phyloP scores from a whole-genome alignment of 2,888 invertebrate species.

The Hemithea aestivaria region DNA sequence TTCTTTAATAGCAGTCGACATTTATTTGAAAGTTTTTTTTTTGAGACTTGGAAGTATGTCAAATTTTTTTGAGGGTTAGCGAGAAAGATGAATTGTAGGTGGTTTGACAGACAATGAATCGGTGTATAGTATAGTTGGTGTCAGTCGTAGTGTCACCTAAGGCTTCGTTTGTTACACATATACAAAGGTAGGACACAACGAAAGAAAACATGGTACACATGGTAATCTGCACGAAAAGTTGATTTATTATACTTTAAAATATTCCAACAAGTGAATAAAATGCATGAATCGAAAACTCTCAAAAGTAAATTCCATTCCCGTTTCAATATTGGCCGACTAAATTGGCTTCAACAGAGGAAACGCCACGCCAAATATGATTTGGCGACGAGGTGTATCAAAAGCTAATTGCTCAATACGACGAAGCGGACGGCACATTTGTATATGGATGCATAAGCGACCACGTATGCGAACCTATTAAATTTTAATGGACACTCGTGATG shows the following conservation, averaged over 20 bases:
- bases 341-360: slow-evolving; percentile 56
- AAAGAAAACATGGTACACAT: too few relatives aligned
- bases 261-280: too few relatives aligned
- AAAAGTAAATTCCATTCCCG: slow-evolving; percentile 54
- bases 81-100: too few relatives aligned
- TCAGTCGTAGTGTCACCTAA: too few relatives aligned
- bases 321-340: slow-evolving; percentile 55
- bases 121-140: too few relatives aligned
- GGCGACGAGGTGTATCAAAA: slow-evolving; percentile 61
- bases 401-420: slow-evolving; percentile 54
- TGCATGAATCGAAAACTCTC: slow-evolving; percentile 38
- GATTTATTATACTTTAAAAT: too few relatives aligned
- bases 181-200: too few relatives aligned
- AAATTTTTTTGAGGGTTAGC: too few relatives aligned
- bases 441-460: not conserved
- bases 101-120: too few relatives aligned
- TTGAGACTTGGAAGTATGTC: not conserved
- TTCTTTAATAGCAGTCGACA: not conserved
- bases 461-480: slow-evolving; percentile 3
- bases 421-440: slow-evolving; percentile 29
- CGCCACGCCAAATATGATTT: slow-evolving; percentile 63
- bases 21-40: too few relatives aligned
- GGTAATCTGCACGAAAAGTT: too few relatives aligned
- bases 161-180: too few relatives aligned
- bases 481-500: slow-evolving; percentile 1